phyloP scores from a whole-genome alignment of 2,113 vertebrate species.

The Felis catus region F.catus_Fca126_mat1.0 CM031414.1:122573501-122574000 shows the following conservation, averaged over 20 bases:
- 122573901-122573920: not conserved
- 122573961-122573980: not conserved
- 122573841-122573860: not conserved
- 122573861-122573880: not conserved
- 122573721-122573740: no score
- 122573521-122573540: not conserved
- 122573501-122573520: not conserved
- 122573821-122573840: not conserved
- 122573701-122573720: not conserved
- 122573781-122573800: not conserved
- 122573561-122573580: not conserved
- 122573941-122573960: not conserved
- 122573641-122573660: not conserved
- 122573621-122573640: not conserved
- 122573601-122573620: not conserved
- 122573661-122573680: not conserved
- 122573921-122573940: not conserved
- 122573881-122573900: not conserved
- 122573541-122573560: not conserved
- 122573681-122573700: not conserved
- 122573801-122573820: not conserved
- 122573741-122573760: not conserved
- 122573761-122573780: not conserved
- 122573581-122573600: not conserved
- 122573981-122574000: not conserved